Evolutionary conservation across 2,888 invertebrate species (phyloP), one percentile per base, ranked within the genome.

Genomic region (Ophion ellenae): DNA sequence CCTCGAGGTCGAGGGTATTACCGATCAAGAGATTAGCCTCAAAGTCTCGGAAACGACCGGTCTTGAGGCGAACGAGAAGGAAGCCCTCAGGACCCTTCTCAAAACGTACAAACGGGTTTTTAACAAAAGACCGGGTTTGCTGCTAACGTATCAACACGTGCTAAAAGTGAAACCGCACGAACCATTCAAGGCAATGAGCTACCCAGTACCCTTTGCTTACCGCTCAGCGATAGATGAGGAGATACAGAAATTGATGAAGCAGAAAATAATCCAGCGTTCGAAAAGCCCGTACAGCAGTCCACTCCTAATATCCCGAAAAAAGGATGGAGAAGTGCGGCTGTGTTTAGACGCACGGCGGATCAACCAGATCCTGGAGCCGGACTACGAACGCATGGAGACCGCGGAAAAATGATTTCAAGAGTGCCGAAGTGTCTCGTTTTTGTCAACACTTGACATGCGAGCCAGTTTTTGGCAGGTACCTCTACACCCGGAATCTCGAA

Each of bases 221-320:
- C 32, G 57, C 1, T 69, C 57, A 1, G 59, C 36, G 7, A 69
- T 78, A 0, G 67, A 78, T 5, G 9, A 10, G 2, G 77, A 78
- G 6, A 67, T 93, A 0, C 36, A 87, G 0, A 89, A 91, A 88
- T 86, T 94, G 74, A 64, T 92, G 14, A 63, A 89, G 2, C 90
- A 91, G 69, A 83, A 88, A 2, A 91, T 93, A 2, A 92, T 92
- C 20, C 85, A 90, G 79, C 89, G 88, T 14, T 91, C 90, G 0
- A 88, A 88, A 69, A 90, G 67, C 40, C 36, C n/a, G 0, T 67
- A 67, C 40, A 40, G 9, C 1, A 67, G 67, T 45, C 67, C 67
- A 2, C 67, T 67, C 7, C 67, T 67, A 2, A 45, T 67, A 6
- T 17, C 67, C 36, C 14, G 6, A 1, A 67, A 67, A 45, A 67